Base-by-base conservation (phyloP, 2,888 invertebrate species). In the Drosophila monieri region DNA sequence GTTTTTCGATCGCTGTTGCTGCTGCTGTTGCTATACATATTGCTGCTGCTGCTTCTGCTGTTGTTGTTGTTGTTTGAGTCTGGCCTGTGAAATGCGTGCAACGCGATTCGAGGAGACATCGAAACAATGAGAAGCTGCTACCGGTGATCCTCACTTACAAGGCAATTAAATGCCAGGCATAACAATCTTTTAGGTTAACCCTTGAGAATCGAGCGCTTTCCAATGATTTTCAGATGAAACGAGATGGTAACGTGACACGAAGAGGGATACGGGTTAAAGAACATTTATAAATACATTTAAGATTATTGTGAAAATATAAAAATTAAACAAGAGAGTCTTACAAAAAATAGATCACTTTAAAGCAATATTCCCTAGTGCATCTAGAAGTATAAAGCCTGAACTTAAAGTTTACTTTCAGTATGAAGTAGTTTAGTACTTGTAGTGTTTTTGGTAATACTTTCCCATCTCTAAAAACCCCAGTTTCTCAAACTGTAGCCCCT, bases 101-200 rank as follows among this genome's bases (percentile, higher is more conserved):
- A 88, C 85, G 85, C 78, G 80, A 77, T 43, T 47, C 62, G 74
- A 52, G 66, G 61, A 60, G 59, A 61, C 66, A 61, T 41, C 75
- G 72, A 69, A 61, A 69, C 69, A 69, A 69, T 69, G 79, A 76
- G 76, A 70, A 76, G 70, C 85, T 56, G 85, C 77, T 78, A 77
- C 83, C 64, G 83, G 71, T 73, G 75, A 64, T 70, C 73, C 80
- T 69, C 80, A 80, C 78, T 88, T 84, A 85, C 85, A 85, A 88
- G 87, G 87, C 84, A 85, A 88, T 88, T 88, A 85, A 88, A 85
- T 85, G 74, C 84, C 87, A 85, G 74, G 85, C 87, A 87, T 87
- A 83, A 83, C 87, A 83, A 83, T 87, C 87, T 85, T 59, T 53
- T 58, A 65, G 71, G 53, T 61, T 86, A 75, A 77, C 76, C 83